phyloP scores from a whole-genome alignment of 2,797 vertebrate genomes.

The Sternotherus odoratus region DNA sequence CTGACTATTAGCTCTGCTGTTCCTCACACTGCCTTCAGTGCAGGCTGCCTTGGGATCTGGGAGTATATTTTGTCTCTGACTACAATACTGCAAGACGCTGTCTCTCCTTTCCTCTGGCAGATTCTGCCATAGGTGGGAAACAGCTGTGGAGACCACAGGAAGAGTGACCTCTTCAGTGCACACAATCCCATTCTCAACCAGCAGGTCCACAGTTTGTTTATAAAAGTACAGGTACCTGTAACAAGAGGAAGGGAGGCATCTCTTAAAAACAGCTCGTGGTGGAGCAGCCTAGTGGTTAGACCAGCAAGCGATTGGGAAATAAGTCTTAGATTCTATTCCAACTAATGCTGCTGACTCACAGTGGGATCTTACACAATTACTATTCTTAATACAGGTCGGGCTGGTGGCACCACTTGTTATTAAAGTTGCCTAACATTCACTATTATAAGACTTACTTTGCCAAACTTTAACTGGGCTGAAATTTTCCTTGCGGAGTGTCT shows the following conservation, averaged over 20 bases:
- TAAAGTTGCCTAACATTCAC: neutral
- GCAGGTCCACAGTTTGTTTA: constrained; percentile 83
- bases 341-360: neutral
- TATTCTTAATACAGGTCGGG: neutral
- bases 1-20: constrained; percentile 80
- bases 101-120: constrained; percentile 80
- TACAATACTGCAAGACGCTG: constrained; percentile 74
- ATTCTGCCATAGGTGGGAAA: constrained; percentile 86
- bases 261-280: constrained; percentile 28
- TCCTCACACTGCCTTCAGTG: constrained; percentile 66
- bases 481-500: neutral
- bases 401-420: neutral
- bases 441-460: neutral
- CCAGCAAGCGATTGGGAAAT: neutral
- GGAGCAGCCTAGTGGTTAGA: neutral
- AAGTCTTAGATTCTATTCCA: neutral
- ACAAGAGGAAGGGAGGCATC: constrained; percentile 51
- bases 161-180: constrained; percentile 75
- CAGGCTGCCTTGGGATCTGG: constrained; percentile 33
- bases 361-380: neutral
- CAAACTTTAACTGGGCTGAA: neutral
- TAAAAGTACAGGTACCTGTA: constrained; percentile 87
- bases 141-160: constrained; percentile 83
- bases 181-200: constrained; percentile 78
- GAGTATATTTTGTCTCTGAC: constrained; percentile 66